These are phyloP conservation scores for Sinella curviseta DNA, from an alignment of 1,140 invertebrate genomes.

Conservation along the genomic window DNA sequence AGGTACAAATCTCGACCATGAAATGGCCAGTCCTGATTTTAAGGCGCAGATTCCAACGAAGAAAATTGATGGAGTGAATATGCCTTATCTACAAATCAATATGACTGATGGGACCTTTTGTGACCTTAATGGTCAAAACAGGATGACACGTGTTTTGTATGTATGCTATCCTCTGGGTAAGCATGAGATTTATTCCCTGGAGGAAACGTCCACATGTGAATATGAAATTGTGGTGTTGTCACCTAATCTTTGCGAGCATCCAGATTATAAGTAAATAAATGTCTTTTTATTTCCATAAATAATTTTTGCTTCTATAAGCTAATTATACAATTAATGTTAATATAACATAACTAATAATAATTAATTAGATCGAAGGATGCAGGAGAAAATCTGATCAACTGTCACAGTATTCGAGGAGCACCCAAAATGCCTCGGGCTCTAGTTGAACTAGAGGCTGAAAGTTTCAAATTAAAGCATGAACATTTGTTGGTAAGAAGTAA, in stretches of 20 bases:
- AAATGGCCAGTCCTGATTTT: slow-evolving; percentile 38
- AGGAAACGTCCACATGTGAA: slow-evolving; percentile 90
- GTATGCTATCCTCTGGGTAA: slow-evolving; percentile 82
- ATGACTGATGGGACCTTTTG: slow-evolving; percentile 76
- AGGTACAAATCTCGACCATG: slow-evolving; percentile 43
- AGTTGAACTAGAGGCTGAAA: slow-evolving; percentile 70
- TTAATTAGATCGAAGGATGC: slow-evolving; percentile 67
- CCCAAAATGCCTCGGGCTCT: slow-evolving; percentile 74
- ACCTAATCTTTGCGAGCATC: slow-evolving; percentile 81
- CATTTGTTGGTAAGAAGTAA: not conserved
- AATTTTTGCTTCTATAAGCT: not conserved
- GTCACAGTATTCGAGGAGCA: slow-evolving; percentile 68
- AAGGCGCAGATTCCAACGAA: slow-evolving; percentile 58
- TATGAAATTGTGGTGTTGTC: slow-evolving; percentile 89
- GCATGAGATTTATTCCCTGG: slow-evolving; percentile 88
- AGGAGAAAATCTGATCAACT: slow-evolving; percentile 78
- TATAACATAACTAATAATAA: not conserved
- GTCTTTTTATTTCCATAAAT: not conserved
- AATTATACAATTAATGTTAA: not conserved
- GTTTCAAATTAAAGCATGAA: slow-evolving; percentile 66
- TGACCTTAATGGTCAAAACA: slow-evolving; percentile 80
- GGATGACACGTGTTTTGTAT: slow-evolving; percentile 73
- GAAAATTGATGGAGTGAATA: slow-evolving; percentile 80
- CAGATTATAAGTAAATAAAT: slow-evolving; percentile 70
- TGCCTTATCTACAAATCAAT: slow-evolving; percentile 78